A percentile compares a stretch with the other conserved stretches of the same genome.
Conservation (phyloP, 1,140 invertebrate genomes). For the Sinonovacula constricta region DNA sequence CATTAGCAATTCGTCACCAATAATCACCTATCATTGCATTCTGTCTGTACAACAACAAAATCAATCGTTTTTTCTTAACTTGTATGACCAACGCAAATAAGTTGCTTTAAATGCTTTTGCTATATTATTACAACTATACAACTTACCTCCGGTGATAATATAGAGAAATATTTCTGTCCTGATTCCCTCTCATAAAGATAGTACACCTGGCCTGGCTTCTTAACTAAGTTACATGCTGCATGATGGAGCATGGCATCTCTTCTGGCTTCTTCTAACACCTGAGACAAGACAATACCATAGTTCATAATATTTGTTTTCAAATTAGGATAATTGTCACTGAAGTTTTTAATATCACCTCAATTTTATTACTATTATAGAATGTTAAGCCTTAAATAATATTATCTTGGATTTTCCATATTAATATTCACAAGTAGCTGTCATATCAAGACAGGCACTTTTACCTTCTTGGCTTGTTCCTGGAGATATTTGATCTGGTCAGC, state of each 20-base stretch:
- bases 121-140: too few species aligned
- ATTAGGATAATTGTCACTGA: not conserved
- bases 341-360: not conserved
- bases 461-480: constrained; percentile 83
- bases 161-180: constrained; percentile 84
- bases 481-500: constrained; percentile 85
- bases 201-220: constrained; percentile 85
- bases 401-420: too few species aligned
- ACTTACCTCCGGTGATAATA: constrained; percentile 85
- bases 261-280: constrained; percentile 82
- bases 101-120: too few species aligned
- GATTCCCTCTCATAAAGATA: constrained; percentile 85
- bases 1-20: not conserved
- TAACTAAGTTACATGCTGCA: constrained; percentile 86
- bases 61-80: too few species aligned
- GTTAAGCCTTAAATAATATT: too few species aligned
- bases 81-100: too few species aligned
- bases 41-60: too few species aligned
- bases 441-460: too few species aligned
- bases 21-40: too few species aligned
- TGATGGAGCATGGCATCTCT: constrained; percentile 82
- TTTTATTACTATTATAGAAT: too few species aligned
- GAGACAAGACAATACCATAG: constrained; percentile 8
- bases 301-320: not conserved
- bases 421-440: too few species aligned